These are phyloP conservation scores for Clitarchus hookeri DNA, from an alignment of 2,888 invertebrate species.

Conservation along the genomic window DNA sequence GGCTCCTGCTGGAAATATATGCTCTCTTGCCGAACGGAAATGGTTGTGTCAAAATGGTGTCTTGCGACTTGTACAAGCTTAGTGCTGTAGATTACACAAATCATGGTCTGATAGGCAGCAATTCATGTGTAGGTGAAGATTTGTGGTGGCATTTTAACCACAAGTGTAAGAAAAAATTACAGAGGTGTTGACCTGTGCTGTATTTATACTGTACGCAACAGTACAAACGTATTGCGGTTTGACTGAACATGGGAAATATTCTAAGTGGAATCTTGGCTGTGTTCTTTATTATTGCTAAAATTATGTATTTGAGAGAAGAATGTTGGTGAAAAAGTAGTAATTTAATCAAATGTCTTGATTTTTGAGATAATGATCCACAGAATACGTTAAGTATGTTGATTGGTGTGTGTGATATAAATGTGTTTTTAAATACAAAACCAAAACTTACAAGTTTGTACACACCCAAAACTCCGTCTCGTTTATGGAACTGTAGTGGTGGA, in stretches of 20 bases:
- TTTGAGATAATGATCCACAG: neutral
- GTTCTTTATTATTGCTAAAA: neutral
- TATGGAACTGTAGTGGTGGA: no score
- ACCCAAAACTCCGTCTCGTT: no score
- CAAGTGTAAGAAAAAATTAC: neutral
- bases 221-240: neutral
- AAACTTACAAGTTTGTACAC: no score
- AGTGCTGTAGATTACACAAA: neutral
- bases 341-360: neutral
- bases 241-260: neutral
- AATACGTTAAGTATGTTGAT: neutral
- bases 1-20: neutral
- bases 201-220: neutral
- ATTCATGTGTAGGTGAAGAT: neutral
- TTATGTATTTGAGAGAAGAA: neutral
- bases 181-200: neutral
- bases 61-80: neutral
- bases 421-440: no score
- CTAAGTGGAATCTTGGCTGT: conserved; percentile 10
- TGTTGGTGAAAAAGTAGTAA: neutral
- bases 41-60: neutral
- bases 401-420: neutral
- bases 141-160: neutral
- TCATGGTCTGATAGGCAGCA: neutral
- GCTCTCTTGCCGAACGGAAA: neutral